A percentile compares a stretch with the other conserved stretches of the same genome.
These are phyloP conservation scores for Aspidiotus rigidus DNA, from an alignment of 2,888 invertebrate genomes.

Conservation along the genomic window DNA sequence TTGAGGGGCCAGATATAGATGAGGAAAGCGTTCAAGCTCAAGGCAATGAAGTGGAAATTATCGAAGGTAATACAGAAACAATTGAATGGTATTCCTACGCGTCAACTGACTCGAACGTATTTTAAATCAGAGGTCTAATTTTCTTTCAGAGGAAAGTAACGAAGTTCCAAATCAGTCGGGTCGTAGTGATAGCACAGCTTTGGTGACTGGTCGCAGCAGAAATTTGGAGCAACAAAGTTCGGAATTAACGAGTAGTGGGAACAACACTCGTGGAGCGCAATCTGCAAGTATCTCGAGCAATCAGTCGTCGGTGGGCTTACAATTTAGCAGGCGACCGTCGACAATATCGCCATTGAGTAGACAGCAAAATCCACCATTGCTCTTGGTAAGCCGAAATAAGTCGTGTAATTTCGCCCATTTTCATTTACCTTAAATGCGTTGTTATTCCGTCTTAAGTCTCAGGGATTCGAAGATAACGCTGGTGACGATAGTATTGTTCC, in stretches of 20 bases:
- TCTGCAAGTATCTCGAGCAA: constrained; percentile 34
- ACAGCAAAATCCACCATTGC: constrained; percentile 45
- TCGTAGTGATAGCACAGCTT: constrained; percentile 38
- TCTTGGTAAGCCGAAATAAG: constrained; percentile 41
- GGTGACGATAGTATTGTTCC: constrained; percentile 76
- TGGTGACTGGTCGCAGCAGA: constrained; percentile 22
- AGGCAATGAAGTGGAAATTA: constrained; percentile 51
- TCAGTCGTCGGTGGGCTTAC: constrained; percentile 24
- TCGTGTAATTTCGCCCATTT: too few species aligned
- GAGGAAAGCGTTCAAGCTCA: constrained; percentile 41
- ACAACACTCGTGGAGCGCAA: constrained; percentile 35
- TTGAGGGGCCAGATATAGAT: constrained; percentile 45
- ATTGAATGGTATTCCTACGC: background rate
- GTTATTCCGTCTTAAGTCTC: constrained; percentile 42
- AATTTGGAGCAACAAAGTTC: constrained; percentile 33
- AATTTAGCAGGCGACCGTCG: constrained; percentile 36
- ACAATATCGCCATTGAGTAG: constrained; percentile 49
- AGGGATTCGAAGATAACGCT: constrained; percentile 56
- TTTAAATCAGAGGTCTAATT: constrained; percentile 14
- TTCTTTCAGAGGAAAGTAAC: constrained; percentile 50
- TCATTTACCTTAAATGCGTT: background rate
- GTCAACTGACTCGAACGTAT: background rate
- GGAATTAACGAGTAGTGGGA: constrained; percentile 36
- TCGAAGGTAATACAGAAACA: constrained; percentile 11
- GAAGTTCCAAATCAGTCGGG: constrained; percentile 55